Conservation (phyloP, 2,888 invertebrate genomes). For the Poecilus cupreus region DNA sequence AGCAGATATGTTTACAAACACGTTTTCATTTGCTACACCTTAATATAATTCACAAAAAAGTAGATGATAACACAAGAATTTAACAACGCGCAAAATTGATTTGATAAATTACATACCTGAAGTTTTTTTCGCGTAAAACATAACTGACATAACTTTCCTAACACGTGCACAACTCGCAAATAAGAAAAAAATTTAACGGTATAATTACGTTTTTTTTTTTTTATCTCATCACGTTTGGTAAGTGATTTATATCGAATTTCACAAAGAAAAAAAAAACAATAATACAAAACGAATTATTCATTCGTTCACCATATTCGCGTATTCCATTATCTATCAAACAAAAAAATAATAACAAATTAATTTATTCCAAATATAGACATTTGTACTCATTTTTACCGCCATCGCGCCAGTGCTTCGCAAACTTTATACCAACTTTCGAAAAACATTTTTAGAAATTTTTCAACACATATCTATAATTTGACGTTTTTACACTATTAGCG, state of each 20-base stretch:
- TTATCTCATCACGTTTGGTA: conserved; percentile 29
- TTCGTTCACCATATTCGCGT: too few species aligned
- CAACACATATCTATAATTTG: too few species aligned
- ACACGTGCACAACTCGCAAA: conserved; percentile 19
- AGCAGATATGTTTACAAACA: conserved; percentile 37
- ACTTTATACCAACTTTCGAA: too few species aligned
- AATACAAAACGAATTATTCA: too few species aligned
- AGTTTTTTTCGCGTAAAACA: conserved; percentile 26
- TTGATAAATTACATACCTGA: conserved; percentile 36
- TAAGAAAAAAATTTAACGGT: conserved; percentile 40
- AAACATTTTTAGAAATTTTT: too few species aligned
- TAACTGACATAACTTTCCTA: conserved; percentile 46
- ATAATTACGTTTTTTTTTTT: conserved; percentile 20
- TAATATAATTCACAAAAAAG: conserved; percentile 14
- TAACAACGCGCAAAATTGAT: conserved; percentile 32
- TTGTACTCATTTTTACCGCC: background rate
- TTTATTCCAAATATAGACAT: background rate
- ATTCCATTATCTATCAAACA: background rate
- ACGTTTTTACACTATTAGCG: too few species aligned
- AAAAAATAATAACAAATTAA: background rate
- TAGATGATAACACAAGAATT: conserved; percentile 28
- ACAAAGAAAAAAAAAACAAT: background rate
- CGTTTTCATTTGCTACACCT: conserved; percentile 14
- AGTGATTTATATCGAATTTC: conserved; percentile 35
- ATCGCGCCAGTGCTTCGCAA: background rate